Base-by-base conservation (phyloP, 2,113 vertebrate genomes). In the Pituophis catenifer region DNA sequence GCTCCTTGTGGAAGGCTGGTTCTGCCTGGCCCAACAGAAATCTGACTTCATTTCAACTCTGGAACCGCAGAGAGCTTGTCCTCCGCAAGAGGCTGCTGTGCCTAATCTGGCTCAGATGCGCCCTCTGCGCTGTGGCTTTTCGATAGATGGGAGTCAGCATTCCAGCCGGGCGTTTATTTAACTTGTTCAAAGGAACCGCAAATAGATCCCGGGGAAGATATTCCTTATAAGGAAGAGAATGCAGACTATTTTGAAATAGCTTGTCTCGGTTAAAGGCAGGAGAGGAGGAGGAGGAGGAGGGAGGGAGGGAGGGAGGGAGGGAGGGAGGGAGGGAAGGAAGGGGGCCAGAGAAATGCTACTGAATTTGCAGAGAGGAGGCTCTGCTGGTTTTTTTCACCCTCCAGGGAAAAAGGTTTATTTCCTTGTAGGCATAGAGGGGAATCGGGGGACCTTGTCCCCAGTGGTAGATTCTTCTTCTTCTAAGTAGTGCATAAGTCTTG, bases 191-290 rank as follows among this genome's bases (percentile, higher is more conserved):
- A 97, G 96, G 96, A 96, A 93, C 97, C 62, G 12, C 97, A 96
- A 96, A 96, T 96, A 98, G 98, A 98, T 97, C 92, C 95, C 96
- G 95, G 96, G 94, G 94, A 96, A 98, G 97, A 98, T 98, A 98
- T 96, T 98, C 98, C 98, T 98, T 98, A 98, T 98, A 98, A 98
- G 98, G 98, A 98, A 98, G 98, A 98, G 97, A 98, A 98, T 98
- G 98, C 96, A 94, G 96, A 97, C 97, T 98, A 98, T 98, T 98
- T 98, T 96, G 97, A 97, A 98, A 97, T 96, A 94, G 96, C 96
- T 97, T 19, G 94, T 94, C 95, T 92, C 93, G 87, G 95, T 95
- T 93, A 94, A 97, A 97, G 94, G 94, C 95, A 94, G 95, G 88
- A 90, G 90, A 90, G 93, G 44, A 88, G 92, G 53, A 48, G 23